These are phyloP conservation scores for Tanytarsus gracilentus DNA, from an alignment of 2,888 invertebrate species.

Conservation along the genomic window DNA sequence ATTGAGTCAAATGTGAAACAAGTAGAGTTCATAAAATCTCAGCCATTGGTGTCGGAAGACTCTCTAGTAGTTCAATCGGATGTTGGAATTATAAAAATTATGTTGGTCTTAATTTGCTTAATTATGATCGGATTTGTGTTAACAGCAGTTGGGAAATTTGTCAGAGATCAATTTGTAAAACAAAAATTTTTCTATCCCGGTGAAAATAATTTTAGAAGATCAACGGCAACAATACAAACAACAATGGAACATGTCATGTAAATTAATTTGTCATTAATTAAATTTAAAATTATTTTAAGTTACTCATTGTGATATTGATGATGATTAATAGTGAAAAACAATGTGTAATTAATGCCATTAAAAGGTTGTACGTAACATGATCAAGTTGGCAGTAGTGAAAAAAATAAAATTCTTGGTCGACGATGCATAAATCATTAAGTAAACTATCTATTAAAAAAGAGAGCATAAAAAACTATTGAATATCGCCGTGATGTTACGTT, in stretches of 20 bases:
- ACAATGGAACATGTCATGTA: slow-evolving; percentile 27
- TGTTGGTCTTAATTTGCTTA: slow-evolving; percentile 14
- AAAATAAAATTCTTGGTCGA: neutral
- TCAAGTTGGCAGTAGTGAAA: neutral
- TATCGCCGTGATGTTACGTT: neutral
- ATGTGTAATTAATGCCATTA: slow-evolving; percentile 2
- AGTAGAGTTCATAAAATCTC: neutral
- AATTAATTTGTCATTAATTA: neutral
- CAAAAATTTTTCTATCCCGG: slow-evolving; percentile 9
- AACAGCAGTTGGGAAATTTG: neutral
- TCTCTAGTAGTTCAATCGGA: slow-evolving; percentile 15
- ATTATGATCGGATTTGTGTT: slow-evolving; percentile 8
- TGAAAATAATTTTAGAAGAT: slow-evolving; percentile 7
- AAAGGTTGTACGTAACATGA: too few species aligned
- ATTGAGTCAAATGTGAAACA: neutral
- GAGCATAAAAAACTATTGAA: neutral
- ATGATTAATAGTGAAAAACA: neutral
- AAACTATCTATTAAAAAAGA: slow-evolving; percentile 2
- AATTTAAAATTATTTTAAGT: neutral
- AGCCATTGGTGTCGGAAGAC: too few species aligned
- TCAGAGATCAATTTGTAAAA: neutral
- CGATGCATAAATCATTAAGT: slow-evolving; percentile 9
- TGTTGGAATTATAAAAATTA: slow-evolving; percentile 6
- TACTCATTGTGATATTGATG: neutral
- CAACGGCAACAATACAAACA: slow-evolving; percentile 23